Evolutionary conservation across 2,113 vertebrate genomes (phyloP), one percentile per base, ranked within the genome.

Genomic region (Vulpes vulpes): DNA sequence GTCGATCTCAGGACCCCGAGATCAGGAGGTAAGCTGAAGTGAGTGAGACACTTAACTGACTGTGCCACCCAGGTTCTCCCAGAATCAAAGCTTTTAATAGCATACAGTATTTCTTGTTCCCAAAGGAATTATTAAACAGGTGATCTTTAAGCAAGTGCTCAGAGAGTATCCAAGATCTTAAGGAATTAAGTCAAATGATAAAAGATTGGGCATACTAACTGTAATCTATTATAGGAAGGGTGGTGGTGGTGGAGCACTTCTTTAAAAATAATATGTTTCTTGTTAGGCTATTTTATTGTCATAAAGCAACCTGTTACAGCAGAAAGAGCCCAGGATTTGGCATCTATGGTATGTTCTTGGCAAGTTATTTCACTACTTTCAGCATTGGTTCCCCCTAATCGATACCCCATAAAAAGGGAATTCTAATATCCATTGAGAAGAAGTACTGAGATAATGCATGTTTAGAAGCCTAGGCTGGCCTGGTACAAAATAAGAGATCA

Each of bases 161-260:
- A 89, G 67, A 38, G 17, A 89, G 1, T 91, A n/a, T 30, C 25
- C 6, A 89, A 51, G 27, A 84, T 81, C 16, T 38, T 35, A 92
- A 95, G 60, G 10, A 90, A 90, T 86, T 59, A 83, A 73, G 55
- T 73, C 65, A 95, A 91, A 76, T 85, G 2, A 89, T 65, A 94
- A 81, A 14, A 86, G 38, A 97, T 81, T 64, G 30, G 14, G 38
- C 27, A 85, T 69, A 67, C 2, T 80, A 62, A 60, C 62, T 92
- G 59, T 19, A 91, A 69, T 64, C 8, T 59, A 78, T 84, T 95
- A 55, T 8, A 91, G 6, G 16, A 65, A 87, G 91, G 65, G 32
- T 79, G 23, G 2, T 71, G 30, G n/a, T 76, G 20, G 12, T 69
- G 22, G 22, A 83, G 49, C 11, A 30, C 59, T 69, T 76, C 27